A percentile compares a stretch with the other conserved stretches of the same genome.
phyloP scores from a whole-genome alignment of 1,140 invertebrate genomes.

The Panulirus ornatus region DNA sequence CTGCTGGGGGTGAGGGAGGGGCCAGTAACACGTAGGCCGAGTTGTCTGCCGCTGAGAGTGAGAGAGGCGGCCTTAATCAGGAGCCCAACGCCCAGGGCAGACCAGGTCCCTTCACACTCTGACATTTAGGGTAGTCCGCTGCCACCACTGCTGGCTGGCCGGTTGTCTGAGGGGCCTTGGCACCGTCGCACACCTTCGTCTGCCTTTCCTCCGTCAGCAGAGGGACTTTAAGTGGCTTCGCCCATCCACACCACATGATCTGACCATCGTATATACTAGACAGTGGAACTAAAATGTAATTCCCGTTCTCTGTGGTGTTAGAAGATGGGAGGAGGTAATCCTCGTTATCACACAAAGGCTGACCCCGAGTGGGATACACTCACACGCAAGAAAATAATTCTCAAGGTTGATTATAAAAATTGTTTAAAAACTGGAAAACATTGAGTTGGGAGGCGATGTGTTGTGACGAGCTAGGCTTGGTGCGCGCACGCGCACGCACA shows the following conservation, averaged over 20 bases:
- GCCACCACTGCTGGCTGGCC: background rate
- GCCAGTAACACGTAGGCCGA: background rate
- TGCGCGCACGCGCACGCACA: background rate
- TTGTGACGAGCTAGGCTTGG: background rate
- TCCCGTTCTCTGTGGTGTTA: background rate
- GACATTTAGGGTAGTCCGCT: constrained; percentile 17
- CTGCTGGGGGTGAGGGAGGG: too few species aligned
- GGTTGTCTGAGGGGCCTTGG: background rate
- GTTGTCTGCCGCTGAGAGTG: background rate
- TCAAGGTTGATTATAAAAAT: background rate
- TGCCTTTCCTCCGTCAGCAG: background rate
- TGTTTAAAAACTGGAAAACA: constrained; percentile 5
- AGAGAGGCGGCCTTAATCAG: background rate
- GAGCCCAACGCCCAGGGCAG: background rate
- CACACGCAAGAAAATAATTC: background rate
- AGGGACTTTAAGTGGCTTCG: too few species aligned
- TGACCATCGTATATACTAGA: too few species aligned
- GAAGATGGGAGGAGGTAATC: background rate
- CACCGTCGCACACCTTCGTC: background rate
- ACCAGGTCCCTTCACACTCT: constrained; percentile 13
- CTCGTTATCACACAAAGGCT: background rate
- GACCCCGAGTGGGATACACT: background rate
- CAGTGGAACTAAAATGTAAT: too few species aligned
- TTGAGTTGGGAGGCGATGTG: background rate
- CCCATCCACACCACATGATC: too few species aligned